Evolutionary conservation across 2,797 vertebrate species (phyloP), one percentile per base, ranked within the genome.

Genomic region (Amphiprion clarkii): DNA sequence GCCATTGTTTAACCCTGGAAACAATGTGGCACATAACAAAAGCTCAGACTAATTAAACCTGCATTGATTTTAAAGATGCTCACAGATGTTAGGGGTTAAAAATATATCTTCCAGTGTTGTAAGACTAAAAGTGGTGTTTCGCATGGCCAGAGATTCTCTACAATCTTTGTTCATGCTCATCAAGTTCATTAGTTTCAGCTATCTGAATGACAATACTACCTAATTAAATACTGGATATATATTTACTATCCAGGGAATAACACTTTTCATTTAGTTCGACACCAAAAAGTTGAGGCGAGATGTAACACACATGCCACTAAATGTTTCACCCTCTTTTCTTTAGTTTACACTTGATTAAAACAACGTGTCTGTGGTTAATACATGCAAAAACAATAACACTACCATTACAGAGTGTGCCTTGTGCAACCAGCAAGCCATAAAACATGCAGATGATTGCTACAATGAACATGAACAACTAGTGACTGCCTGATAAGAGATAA

Each of bases 1-100:
- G 59, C 89, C 95, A 93, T 89, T 82, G 69, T 81, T 93, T 65
- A 94, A 79, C n/a, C 78, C 95, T 95, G 81, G 64, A 81, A 86
- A 61, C 6, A 70, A 44, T 16, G 0, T 19, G 0, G 29, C n/a
- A 67, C 1, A 69, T 12, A 4, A 74, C 1, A 51, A 6, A 36
- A 27, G 19, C 2, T 21, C 10, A 13, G 1, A 55, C 9, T 5
- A 14, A 27, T 71, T 2, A 64, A 59, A 56, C 27, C 16, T 36
- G 13, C 33, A 69, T 27, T 11, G 39, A 16, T 63, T 44, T 56
- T 25, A 58, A 59, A 42, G 19, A 31, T 42, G 33, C 33, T 33
- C 33, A 33, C 33, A 33, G 33, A 33, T 33, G 7, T 8, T 8
- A 33, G 33, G 33, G 33, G 19, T 46, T 4, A 17, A 46, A 17